Percentiles rank a stretch among this genome's conserved stretches.
phyloP scores from a whole-genome alignment of 64 coral and sea anemone species.

The Cladopsammia gracilis region DNA sequence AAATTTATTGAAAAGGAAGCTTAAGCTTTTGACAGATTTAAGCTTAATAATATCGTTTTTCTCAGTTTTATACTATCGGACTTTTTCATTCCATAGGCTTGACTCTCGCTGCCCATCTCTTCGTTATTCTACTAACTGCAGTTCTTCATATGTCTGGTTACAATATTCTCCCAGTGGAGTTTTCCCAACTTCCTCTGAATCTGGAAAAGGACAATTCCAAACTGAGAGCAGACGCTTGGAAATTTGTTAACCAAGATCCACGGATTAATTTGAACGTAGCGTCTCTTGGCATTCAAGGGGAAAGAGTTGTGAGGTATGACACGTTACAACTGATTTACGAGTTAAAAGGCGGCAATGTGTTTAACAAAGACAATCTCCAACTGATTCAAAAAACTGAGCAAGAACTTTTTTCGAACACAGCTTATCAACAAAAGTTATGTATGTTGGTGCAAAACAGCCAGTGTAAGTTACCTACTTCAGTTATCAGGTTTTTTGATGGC shows the following conservation, averaged over 20 bases:
- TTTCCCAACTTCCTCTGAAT: constrained; percentile 47
- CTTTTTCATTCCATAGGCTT: constrained; percentile 3
- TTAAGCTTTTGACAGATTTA: no score
- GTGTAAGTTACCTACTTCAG: constrained; percentile 45
- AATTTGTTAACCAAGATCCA: constrained; percentile 25
- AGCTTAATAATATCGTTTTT: no score
- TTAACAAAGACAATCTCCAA: constrained; percentile 53
- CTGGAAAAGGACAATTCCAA: constrained; percentile 38
- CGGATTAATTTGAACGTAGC: constrained; percentile 16
- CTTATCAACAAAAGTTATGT: constrained; percentile 61
- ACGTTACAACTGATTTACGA: constrained; percentile 56
- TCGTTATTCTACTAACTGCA: constrained; percentile 28
- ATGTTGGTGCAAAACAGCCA: not conserved
- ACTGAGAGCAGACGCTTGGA: constrained; percentile 60
- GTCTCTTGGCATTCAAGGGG: not conserved
- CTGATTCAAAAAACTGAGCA: constrained; percentile 40
- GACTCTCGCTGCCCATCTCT: constrained; percentile 16
- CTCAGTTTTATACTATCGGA: not conserved
- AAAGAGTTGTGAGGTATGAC: constrained; percentile 14
- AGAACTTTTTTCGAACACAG: constrained; percentile 18
- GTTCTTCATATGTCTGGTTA: constrained; percentile 31
- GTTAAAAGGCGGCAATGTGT: constrained; percentile 45
- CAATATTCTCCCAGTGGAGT: constrained; percentile 52
- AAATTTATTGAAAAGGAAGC: not conserved
- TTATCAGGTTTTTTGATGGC: constrained; percentile 79